phyloP scores from a whole-genome alignment of 2,113 vertebrate species.

The Hippotragus niger region DNA sequence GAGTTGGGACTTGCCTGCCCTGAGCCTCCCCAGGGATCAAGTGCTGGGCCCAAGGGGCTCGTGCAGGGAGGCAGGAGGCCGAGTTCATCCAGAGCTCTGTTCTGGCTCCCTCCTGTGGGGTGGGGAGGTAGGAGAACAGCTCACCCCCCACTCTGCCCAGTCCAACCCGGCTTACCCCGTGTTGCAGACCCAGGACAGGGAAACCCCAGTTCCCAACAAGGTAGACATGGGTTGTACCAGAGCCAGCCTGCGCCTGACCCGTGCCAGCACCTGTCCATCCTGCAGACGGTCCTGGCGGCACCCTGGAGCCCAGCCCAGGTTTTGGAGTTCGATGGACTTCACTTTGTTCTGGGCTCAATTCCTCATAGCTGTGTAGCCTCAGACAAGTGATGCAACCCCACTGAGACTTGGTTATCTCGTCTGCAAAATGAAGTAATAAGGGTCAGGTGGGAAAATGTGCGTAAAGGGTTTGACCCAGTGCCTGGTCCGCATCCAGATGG shows the following conservation, averaged over 20 bases:
- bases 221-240: accelerated
- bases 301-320: neutral
- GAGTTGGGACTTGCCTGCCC: neutral
- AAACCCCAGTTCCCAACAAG: accelerated
- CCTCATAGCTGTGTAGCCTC: neutral
- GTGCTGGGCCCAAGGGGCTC: neutral
- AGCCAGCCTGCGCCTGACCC: accelerated
- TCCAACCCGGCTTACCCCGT: accelerated
- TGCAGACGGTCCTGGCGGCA: accelerated
- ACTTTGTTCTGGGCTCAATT: neutral
- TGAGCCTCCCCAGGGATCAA: neutral
- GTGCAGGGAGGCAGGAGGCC: accelerated
- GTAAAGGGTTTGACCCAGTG: neutral
- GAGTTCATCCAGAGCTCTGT: accelerated
- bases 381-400: neutral
- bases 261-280: neutral
- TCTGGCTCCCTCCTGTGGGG: neutral
- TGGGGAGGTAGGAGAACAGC: neutral
- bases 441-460: neutral
- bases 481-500: accelerated
- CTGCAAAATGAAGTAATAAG: neutral
- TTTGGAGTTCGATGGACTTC: neutral
- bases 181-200: too few species aligned
- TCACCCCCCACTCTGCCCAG: accelerated
- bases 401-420: neutral